Percentiles rank a stretch among this genome's conserved stretches.
Conservation (phyloP, 2,888 invertebrate species). For the Lycia hirtaria region DNA sequence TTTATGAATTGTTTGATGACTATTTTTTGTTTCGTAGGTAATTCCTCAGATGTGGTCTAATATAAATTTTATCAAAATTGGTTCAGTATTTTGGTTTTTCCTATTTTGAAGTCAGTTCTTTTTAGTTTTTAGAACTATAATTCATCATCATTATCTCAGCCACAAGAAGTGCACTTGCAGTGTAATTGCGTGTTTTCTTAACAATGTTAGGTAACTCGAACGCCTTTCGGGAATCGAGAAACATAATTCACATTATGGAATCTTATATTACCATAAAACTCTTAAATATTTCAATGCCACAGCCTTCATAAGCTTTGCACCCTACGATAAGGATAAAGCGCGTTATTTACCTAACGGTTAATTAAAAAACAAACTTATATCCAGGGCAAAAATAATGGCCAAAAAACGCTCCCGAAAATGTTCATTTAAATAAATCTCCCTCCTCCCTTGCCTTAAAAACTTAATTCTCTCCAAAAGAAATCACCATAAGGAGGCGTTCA, state of each 20-base stretch:
- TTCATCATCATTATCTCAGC: too few relatives aligned
- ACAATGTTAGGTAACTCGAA: slow-evolving; percentile 9
- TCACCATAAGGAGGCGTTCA: slow-evolving; percentile 62
- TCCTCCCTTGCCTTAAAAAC: slow-evolving; percentile 35
- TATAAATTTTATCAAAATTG: too few relatives aligned
- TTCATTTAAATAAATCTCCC: slow-evolving; percentile 36
- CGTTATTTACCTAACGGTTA: slow-evolving; percentile 15
- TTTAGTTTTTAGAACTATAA: too few relatives aligned
- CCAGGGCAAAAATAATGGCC: slow-evolving; percentile 12
- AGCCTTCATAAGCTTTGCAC: slow-evolving; percentile 1
- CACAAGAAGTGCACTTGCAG: too few relatives aligned
- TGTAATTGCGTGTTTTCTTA: slow-evolving; percentile 3
- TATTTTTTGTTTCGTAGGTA: neutral
- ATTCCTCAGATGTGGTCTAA: too few relatives aligned
- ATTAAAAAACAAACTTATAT: slow-evolving; percentile 29
- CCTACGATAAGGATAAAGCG: slow-evolving; percentile 3
- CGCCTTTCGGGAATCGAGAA: slow-evolving; percentile 1
- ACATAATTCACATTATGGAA: slow-evolving; percentile 2
- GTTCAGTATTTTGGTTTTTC: too few relatives aligned
- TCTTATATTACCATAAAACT: slow-evolving; percentile 13
- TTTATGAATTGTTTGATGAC: too few relatives aligned
- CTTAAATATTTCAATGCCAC: slow-evolving; percentile 2
- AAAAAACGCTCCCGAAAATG: slow-evolving; percentile 13
- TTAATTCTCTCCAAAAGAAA: slow-evolving; percentile 47
- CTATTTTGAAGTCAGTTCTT: too few relatives aligned